Evolutionary conservation across 2,888 invertebrate genomes (phyloP), one percentile per base, ranked within the genome.

Genomic region (Pollenia amentaria): DNA sequence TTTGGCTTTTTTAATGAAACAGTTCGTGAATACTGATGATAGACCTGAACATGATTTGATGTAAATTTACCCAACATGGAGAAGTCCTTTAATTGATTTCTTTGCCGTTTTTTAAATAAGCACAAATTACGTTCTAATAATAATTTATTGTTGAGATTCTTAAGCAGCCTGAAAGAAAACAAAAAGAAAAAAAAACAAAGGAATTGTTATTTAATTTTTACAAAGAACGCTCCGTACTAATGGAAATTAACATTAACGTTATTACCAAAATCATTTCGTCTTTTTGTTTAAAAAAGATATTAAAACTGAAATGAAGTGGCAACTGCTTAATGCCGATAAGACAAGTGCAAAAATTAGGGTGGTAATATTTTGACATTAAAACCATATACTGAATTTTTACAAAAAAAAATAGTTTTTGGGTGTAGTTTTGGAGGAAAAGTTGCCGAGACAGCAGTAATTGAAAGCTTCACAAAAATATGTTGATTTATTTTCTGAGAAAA

Each of bases 21-120:
- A 65, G 92, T 88, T 80, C 92, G 91, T 83, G 92, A 90, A 88
- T 92, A 92, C 88, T 92, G 92, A 87, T 92, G 92, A 89, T 92
- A 92, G 84, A 92, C 92, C 89, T 92, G 92, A 81, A 92, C 91
- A 91, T 92, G 92, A 84, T 92, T 92, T 87, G 92, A 91, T 87
- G 92, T 92, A 83, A 92, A 92, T 91, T 92, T 92, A 21, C 92
- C 91, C 91, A 92, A 92, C 92, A 92, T 92, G 89, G 88, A 87
- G 87, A 76, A 76, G 73, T 64, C n/a, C 18, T 73, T 78, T 46
- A 44, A 72, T 70, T 84, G 14, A 46, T 53, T 60, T 18, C 16
- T 14, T 48, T 40, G 12, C n/a, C 21, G 3, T 18, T 62, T 10
- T 2, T 29, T 12, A 60, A 67, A 67, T 29, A 21, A 53, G 6